Evolutionary conservation across 2,113 vertebrate genomes (phyloP), one percentile per base, ranked within the genome.

Genomic region (Cathartes aura): DNA sequence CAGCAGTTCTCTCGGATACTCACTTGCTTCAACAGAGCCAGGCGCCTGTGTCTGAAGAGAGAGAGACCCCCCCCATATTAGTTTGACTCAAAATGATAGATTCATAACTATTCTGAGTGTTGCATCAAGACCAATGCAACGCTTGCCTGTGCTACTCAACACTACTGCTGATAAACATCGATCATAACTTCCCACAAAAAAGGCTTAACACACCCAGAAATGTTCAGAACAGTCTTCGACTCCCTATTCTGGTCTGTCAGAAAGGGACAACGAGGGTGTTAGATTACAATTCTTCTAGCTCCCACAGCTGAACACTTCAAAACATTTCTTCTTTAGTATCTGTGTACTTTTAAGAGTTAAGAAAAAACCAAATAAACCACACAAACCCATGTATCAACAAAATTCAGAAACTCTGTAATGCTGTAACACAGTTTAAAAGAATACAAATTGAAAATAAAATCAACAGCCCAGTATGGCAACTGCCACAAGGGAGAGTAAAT

Each of bases 1-100:
- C 99, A 99, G 98, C 99, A 99, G 98, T 99, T 99, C 96, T 99
- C 99, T 95, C 99, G 97, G 98, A 99, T 99, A 93, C 99, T 99
- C 93, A 99, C 99, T 98, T 99, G 99, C 98, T 99, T 99, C 95
- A 99, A 90, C 97, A 99, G 98, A 93, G 99, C 99, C 95, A 99
- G 98, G 79, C 99, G 99, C 60, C 99, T 98, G 97, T 99, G 99
- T 97, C 99, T 99, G 97, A 62, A 94, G 8, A 81, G 1, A 60
- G 22, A 78, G 14, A 85, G 1, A 58, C 3, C 83, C 32, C 2
- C 11, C 10, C 53, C 5, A 36, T 3, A 1, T 81, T 11, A 62
- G 8, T 32, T 38, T 30, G 29, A 36, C 53, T 85, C 45, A 30
- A 67, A 73, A 40, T 1, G 4, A 48, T 0, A 55, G 23, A 67